Evolutionary conservation across 2,888 invertebrate species (phyloP).

Genomic region (Crematogaster levior): DNA sequence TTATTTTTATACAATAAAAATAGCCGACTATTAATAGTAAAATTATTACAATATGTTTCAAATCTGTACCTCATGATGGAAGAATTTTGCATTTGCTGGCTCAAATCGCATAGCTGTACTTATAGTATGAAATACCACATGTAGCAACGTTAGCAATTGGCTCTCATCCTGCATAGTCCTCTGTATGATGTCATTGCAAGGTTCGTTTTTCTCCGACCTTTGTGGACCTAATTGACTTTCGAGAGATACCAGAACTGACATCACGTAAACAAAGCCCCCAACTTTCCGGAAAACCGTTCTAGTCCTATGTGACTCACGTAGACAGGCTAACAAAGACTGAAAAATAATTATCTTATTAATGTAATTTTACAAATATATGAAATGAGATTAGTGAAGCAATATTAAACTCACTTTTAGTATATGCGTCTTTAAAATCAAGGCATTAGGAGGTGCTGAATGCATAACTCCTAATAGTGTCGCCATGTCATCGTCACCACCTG

Average conservation of each 20-base stretch:
- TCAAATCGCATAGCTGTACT: conserved; percentile 99
- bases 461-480: conserved; percentile 95
- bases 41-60: neutral
- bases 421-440: conserved; percentile 94
- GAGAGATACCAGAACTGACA: conserved; percentile 96
- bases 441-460: conserved; percentile 94
- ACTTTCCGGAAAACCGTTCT: conserved; percentile 98
- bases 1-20: conserved; percentile 15
- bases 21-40: neutral
- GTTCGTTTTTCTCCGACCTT: conserved; percentile 80
- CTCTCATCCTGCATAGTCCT: conserved; percentile 83
- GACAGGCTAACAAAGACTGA: conserved; percentile 92
- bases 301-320: conserved; percentile 98
- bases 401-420: conserved; percentile 90
- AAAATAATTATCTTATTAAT: conserved; percentile 66
- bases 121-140: conserved; percentile 97
- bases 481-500: conserved; percentile 99
- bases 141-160: conserved; percentile 92
- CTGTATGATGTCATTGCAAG: conserved; percentile 84
- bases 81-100: conserved; percentile 99
- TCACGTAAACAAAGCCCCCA: conserved; percentile 99
- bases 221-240: conserved; percentile 91
- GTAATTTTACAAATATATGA: neutral
- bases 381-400: neutral
- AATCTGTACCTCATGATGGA: conserved; percentile 94